These are phyloP conservation scores for Ruditapes philippinarum DNA, from an alignment of 1,140 invertebrate species.

Conservation along the genomic window DNA sequence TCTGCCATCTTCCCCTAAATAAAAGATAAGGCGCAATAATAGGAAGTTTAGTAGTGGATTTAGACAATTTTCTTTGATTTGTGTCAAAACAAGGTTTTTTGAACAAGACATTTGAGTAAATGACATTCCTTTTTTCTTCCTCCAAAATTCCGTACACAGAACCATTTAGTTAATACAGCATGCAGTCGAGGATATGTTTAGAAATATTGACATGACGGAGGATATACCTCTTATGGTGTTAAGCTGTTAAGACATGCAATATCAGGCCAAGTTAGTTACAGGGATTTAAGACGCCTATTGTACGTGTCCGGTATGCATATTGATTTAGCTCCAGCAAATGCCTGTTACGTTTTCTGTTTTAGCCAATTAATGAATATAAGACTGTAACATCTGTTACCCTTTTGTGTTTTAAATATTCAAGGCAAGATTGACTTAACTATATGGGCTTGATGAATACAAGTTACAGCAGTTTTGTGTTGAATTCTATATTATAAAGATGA, in stretches of 20 bases:
- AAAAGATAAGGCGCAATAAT: too few species aligned
- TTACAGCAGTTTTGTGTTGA: too few species aligned
- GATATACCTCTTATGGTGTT: background rate
- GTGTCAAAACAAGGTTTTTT: too few species aligned
- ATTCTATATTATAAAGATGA: background rate
- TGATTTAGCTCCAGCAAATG: background rate
- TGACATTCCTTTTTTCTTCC: too few species aligned
- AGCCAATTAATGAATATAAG: background rate
- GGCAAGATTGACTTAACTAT: too few species aligned
- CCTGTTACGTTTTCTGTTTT: background rate
- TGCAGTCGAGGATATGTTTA: background rate
- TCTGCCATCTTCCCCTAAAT: background rate
- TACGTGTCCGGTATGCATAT: background rate
- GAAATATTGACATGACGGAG: background rate
- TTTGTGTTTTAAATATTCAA: too few species aligned
- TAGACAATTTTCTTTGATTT: too few species aligned
- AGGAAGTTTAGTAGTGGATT: too few species aligned
- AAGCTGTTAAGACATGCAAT: constrained; percentile 13
- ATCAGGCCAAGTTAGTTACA: background rate
- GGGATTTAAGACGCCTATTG: background rate
- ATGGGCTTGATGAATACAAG: too few species aligned
- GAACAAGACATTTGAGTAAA: too few species aligned
- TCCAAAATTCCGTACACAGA: too few species aligned
- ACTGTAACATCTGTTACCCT: background rate
- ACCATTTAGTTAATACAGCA: too few species aligned